Evolutionary conservation across 2,113 vertebrate genomes (phyloP), one percentile per base, ranked within the genome.

Genomic region (Nothoprocta pentlandii): DNA sequence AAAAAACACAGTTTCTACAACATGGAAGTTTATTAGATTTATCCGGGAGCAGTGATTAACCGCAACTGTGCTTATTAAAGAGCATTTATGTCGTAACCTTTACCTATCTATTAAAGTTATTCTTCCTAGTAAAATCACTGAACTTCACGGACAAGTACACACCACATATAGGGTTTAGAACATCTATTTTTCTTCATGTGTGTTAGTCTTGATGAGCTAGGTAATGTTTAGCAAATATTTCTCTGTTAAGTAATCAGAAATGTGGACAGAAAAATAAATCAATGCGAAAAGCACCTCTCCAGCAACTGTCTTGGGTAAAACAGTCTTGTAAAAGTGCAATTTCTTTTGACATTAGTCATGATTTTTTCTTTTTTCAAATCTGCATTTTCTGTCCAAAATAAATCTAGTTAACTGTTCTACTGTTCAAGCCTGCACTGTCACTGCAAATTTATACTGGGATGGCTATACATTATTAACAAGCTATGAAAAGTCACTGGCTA

Each of bases 401-500:
- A 98, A 97, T 98, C 97, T 97, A 94, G 70, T 97, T 98, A 98
- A 97, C 95, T 96, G 87, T 85, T 96, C 30, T 82, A 94, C 90
- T 97, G 87, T 94, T 96, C 97, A 86, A 86, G 47, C 93, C 83
- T 95, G 63, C 93, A 97, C 95, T 96, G 89, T 97, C 96, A 96
- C 75, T 93, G 94, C n/a, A 96, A 97, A 98, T 97, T 98, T 98
- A 98, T 97, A 92, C 94, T 95, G 88, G 79, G 89, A 96, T 93
- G 96, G 89, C 95, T 96, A 98, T 98, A 97, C 97, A 98, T 98
- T 98, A 98, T 98, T 98, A 98, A 98, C 95, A 97, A 98, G 96
- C 95, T 97, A 97, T 89, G 96, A 98, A 97, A 98, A 98, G 97
- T 97, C 97, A 96, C 96, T 95, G 93, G 97, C 96, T 96, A 98